Conservation (phyloP, 2,888 invertebrate genomes). For the Macrophya alboannulata region DNA sequence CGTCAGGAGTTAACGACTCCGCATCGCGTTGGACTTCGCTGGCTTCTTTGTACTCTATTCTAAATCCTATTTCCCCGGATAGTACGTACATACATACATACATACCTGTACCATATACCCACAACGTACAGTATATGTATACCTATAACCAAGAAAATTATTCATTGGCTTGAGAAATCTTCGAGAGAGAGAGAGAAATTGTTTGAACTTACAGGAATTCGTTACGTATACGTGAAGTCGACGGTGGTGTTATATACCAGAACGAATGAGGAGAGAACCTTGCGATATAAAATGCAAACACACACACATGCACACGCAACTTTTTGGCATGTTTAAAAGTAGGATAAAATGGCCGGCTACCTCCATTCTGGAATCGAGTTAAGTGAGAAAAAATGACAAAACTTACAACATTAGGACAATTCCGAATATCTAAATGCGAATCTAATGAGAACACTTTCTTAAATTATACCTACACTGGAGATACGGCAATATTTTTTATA, state of each 20-base stretch:
- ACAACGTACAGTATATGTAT: too few species aligned
- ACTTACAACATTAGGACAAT: conserved; percentile 69
- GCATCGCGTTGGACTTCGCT: conserved; percentile 11
- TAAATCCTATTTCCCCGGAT: conserved; percentile 39
- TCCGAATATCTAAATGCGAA: conserved; percentile 74
- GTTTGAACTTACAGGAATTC: background rate
- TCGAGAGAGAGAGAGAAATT: conserved; percentile 27
- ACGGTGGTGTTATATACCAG: background rate
- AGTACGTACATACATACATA: background rate
- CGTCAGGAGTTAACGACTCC: conserved; percentile 47
- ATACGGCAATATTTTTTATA: background rate
- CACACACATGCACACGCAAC: background rate
- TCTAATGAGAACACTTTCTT: conserved; percentile 71
- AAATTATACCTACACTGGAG: conserved; percentile 53
- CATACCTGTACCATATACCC: background rate
- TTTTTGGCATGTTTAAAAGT: background rate
- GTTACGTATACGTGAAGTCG: background rate
- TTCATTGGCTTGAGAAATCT: conserved; percentile 18
- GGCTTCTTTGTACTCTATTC: conserved; percentile 36
- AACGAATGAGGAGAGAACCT: background rate
- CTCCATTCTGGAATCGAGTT: background rate
- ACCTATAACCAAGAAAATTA: background rate
- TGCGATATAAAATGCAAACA: background rate
- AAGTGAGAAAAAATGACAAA: conserved; percentile 63
- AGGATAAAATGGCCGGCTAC: background rate